Percentiles rank a stretch among this genome's conserved stretches.
Conservation (phyloP, 2,797 vertebrate species). For the Ctenopoma multispine region DNA sequence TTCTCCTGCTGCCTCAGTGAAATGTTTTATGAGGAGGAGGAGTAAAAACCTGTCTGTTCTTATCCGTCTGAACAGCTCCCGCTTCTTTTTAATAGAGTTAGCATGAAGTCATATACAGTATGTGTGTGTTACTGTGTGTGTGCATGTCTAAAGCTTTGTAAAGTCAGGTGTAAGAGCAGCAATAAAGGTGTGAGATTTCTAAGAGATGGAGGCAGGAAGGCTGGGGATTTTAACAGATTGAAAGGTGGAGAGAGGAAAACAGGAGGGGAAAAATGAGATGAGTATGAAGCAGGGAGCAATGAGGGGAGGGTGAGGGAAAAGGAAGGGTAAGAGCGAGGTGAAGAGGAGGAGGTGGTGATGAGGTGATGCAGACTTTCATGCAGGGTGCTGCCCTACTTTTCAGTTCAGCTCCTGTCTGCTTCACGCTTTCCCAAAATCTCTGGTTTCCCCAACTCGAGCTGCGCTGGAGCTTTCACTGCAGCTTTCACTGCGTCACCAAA, state of each 20-base stretch:
- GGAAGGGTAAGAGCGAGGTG: slow-evolving; percentile 16
- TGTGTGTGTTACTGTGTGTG: slow-evolving; percentile 5
- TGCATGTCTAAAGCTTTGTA: background rate
- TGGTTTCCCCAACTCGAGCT: slow-evolving; percentile 10
- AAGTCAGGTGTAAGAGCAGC: slow-evolving; percentile 30
- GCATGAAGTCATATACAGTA: background rate
- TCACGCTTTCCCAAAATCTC: slow-evolving; percentile 46
- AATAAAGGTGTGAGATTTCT: slow-evolving; percentile 48
- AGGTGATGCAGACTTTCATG: slow-evolving; percentile 34
- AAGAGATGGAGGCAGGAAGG: slow-evolving; percentile 25
- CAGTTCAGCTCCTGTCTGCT: slow-evolving; percentile 27
- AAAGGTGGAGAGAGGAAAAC: slow-evolving; percentile 19
- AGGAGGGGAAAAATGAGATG: background rate
- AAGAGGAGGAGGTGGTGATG: background rate
- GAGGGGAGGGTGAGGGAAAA: background rate
- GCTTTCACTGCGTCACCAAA: slow-evolving; percentile 17
- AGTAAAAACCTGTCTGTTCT: slow-evolving; percentile 24
- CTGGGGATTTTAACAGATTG: slow-evolving; percentile 13
- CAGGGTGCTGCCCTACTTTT: slow-evolving; percentile 62
- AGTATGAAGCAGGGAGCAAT: background rate
- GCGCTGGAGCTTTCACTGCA: too few relatives aligned
- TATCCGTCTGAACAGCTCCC: slow-evolving; percentile 33
- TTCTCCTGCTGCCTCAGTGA: background rate
- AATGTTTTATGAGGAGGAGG: slow-evolving; percentile 6
- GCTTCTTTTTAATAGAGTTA: slow-evolving; percentile 19